A percentile compares a stretch with the other conserved stretches of the same genome.
Conservation (phyloP, 2,888 invertebrate species). For the Sisyra nigra region DNA sequence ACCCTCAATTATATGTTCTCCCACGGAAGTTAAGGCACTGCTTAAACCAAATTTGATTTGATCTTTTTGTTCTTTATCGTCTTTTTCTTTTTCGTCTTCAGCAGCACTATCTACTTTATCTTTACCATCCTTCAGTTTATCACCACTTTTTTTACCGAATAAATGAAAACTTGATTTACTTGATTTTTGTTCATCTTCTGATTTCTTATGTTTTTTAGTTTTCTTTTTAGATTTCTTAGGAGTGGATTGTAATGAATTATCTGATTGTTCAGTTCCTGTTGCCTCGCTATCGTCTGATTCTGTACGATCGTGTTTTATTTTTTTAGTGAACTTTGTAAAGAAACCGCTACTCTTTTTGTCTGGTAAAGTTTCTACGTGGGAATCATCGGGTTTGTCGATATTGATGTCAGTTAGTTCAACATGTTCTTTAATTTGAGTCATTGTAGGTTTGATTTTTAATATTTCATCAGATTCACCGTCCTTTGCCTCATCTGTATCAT, state of each 20-base stretch:
- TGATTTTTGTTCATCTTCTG: neutral
- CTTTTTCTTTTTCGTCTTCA: neutral
- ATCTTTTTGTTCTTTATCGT: neutral
- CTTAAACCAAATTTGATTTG: constrained; percentile 1
- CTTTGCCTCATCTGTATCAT: constrained; percentile 13
- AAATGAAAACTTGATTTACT: no score
- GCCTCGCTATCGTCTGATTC: neutral
- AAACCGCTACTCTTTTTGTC: neutral
- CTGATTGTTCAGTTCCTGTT: constrained; percentile 10
- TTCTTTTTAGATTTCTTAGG: neutral
- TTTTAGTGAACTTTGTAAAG: constrained; percentile 9
- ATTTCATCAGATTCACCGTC: constrained; percentile 11
- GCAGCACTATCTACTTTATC: no score
- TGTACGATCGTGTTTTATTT: constrained; percentile 9
- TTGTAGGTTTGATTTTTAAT: constrained; percentile 11
- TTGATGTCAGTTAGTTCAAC: constrained; percentile 4
- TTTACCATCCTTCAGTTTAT: no score
- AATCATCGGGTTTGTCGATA: constrained; percentile 6
- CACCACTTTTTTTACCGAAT: no score
- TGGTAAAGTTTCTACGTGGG: constrained; percentile 7
- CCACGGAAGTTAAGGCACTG: no score
- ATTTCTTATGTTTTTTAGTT: constrained; percentile 4
- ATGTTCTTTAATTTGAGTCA: constrained; percentile 9
- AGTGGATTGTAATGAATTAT: constrained; percentile 7
- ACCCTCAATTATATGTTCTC: constrained; percentile 11